Percentiles rank a stretch among this genome's conserved stretches.
phyloP scores from a whole-genome alignment of 2,888 invertebrate genomes.

The Fragum whitleyi region DNA sequence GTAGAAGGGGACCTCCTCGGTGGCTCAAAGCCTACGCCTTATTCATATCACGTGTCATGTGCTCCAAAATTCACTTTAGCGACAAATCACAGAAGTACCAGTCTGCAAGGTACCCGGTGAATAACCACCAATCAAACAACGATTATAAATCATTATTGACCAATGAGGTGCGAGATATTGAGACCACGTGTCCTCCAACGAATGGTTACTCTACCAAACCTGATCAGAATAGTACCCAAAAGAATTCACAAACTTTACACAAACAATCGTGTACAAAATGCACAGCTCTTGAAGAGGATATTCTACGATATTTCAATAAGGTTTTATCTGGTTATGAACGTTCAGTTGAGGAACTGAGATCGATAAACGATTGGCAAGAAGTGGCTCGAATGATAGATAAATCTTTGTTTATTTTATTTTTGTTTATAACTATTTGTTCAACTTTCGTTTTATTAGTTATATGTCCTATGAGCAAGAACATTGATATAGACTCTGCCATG shows the following conservation, averaged over 20 bases:
- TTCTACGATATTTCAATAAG: conserved; percentile 76
- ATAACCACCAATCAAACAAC: conserved; percentile 8
- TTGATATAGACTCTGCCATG: conserved; percentile 55
- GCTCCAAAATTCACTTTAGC: conserved; percentile 64
- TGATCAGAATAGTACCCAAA: conserved; percentile 2
- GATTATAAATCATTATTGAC: conserved; percentile 28
- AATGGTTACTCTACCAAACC: conserved; percentile 18
- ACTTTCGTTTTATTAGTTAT: conserved; percentile 86
- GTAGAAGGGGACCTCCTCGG: conserved; percentile 78
- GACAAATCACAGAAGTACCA: not conserved
- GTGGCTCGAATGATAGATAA: conserved; percentile 87
- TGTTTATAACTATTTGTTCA: conserved; percentile 85
- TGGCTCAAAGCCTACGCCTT: conserved; percentile 78
- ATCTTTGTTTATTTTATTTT: conserved; percentile 87
- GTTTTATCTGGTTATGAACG: conserved; percentile 77
- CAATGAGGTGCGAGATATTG: conserved; percentile 21
- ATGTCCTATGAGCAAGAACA: conserved; percentile 84
- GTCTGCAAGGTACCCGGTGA: not conserved
- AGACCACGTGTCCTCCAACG: conserved; percentile 15
- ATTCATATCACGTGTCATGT: conserved; percentile 68
- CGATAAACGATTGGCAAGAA: conserved; percentile 83
- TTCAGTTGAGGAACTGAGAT: conserved; percentile 69
- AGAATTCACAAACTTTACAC: not conserved
- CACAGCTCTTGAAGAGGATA: conserved; percentile 59
- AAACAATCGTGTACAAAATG: conserved; percentile 18